Evolutionary conservation across 2,888 invertebrate species (phyloP).

Genomic region (Alentia gelatinosa): DNA sequence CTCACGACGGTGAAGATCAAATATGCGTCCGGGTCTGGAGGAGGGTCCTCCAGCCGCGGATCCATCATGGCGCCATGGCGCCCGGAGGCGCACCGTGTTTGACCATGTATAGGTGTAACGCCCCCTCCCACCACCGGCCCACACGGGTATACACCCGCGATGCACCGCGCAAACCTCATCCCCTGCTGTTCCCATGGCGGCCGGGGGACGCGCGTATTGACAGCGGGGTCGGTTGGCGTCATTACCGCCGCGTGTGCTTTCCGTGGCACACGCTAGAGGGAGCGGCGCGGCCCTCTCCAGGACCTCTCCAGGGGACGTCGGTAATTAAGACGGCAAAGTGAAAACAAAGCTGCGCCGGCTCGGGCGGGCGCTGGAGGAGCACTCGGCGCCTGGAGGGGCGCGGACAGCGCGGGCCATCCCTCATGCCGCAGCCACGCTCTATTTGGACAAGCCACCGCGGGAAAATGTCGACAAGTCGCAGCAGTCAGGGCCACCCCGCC

Average conservation of each 20-base stretch:
- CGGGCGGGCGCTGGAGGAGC: slow-evolving; percentile 24
- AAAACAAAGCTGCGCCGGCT: slow-evolving; percentile 44
- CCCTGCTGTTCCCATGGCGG: slow-evolving; percentile 16
- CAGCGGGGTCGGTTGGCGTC: background rate
- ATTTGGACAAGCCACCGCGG: slow-evolving; percentile 45
- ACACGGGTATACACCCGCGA: background rate
- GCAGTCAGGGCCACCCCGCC: slow-evolving; percentile 39
- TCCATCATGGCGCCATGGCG: background rate
- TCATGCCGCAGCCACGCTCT: slow-evolving; percentile 24
- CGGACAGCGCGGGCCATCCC: slow-evolving; percentile 21
- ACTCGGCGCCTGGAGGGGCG: background rate
- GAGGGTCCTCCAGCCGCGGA: slow-evolving; percentile 39
- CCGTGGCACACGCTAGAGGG: background rate
- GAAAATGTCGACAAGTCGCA: slow-evolving; percentile 44
- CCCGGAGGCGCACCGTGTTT: background rate
- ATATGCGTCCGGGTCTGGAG: background rate
- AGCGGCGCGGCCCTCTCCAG: slow-evolving; percentile 20
- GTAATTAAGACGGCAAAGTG: slow-evolving; percentile 53
- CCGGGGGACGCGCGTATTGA: background rate
- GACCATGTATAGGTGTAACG: background rate
- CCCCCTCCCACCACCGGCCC: background rate
- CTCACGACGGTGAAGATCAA: slow-evolving; percentile 2
- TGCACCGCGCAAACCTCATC: no score
- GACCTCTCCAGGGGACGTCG: slow-evolving; percentile 37
- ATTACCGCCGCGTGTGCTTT: background rate